Percentiles rank a stretch among this genome's conserved stretches.
These are phyloP conservation scores for Elachura formosa DNA, from an alignment of 2,113 vertebrate species.

Conservation along the genomic window DNA sequence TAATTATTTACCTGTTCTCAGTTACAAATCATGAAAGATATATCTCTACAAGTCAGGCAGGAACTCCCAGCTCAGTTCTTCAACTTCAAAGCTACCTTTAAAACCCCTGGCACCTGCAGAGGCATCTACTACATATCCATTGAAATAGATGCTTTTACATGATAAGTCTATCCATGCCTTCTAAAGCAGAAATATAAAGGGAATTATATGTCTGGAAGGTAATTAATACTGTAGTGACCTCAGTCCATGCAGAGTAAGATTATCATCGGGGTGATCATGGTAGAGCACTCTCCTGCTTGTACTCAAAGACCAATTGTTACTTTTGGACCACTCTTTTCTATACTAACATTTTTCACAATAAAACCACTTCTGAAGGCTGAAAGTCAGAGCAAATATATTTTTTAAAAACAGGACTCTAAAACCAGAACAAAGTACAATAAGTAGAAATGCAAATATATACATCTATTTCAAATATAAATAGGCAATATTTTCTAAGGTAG, in stretches of 20 bases:
- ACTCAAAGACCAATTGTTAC: slow-evolving; percentile 22
- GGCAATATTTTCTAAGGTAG: too few species aligned
- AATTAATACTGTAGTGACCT: slow-evolving; percentile 24
- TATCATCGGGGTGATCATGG: not conserved
- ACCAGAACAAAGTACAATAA: not conserved
- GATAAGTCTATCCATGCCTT: not conserved
- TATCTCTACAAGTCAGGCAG: slow-evolving; percentile 25
- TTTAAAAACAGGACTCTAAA: not conserved
- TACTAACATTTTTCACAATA: not conserved
- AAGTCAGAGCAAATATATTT: not conserved
- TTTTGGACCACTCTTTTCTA: not conserved
- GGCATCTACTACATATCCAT: not conserved
- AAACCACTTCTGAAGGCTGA: not conserved
- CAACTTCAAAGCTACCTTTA: slow-evolving; percentile 39
- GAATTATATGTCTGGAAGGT: slow-evolving; percentile 14
- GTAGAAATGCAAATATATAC: not conserved
- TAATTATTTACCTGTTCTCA: slow-evolving; percentile 43
- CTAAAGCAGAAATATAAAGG: slow-evolving; percentile 6
- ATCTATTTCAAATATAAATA: slow-evolving; percentile 2
- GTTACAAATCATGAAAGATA: slow-evolving; percentile 5
- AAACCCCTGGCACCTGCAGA: slow-evolving; percentile 1
- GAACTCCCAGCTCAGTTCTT: slow-evolving; percentile 11
- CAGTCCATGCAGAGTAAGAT: not conserved
- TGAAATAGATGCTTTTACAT: not conserved
- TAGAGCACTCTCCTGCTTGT: not conserved